phyloP scores from a whole-genome alignment of 2,888 invertebrate species.

The Galeruca laticollis region DNA sequence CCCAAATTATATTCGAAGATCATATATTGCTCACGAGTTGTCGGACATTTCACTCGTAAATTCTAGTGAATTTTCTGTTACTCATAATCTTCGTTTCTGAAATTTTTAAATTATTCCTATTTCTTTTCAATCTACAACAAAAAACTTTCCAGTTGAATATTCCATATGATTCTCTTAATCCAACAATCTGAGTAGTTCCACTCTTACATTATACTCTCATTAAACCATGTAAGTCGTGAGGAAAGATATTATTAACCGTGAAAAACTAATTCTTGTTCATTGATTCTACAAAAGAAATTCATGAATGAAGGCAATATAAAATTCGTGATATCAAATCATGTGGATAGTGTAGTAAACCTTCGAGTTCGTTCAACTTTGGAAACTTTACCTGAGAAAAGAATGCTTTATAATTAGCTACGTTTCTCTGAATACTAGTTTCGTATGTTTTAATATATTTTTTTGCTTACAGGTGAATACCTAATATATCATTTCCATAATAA shows the following conservation, averaged over 20 bases:
- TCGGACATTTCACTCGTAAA: too few species aligned
- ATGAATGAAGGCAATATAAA: conserved; percentile 34
- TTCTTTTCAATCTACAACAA: neutral
- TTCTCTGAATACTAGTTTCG: neutral
- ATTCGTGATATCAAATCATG: conserved; percentile 37
- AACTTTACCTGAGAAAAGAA: conserved; percentile 34
- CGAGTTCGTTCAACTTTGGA: conserved; percentile 37
- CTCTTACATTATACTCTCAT: conserved; percentile 21
- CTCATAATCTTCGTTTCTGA: too few species aligned
- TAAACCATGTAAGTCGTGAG: conserved; percentile 28
- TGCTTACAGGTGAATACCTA: neutral
- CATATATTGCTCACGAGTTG: too few species aligned
- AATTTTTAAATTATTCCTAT: too few species aligned
- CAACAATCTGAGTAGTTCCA: neutral
- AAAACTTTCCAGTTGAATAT: neutral
- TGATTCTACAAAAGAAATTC: conserved; percentile 33
- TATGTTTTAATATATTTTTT: neutral
- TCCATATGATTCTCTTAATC: neutral
- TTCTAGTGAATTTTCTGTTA: too few species aligned
- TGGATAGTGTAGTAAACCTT: conserved; percentile 34
- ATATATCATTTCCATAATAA: neutral
- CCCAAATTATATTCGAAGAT: too few species aligned
- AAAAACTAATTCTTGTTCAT: conserved; percentile 32
- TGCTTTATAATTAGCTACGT: conserved; percentile 22
- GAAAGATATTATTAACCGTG: conserved; percentile 31